phyloP scores from a whole-genome alignment of 2,113 vertebrate genomes.

The Corvus cornix region DNA sequence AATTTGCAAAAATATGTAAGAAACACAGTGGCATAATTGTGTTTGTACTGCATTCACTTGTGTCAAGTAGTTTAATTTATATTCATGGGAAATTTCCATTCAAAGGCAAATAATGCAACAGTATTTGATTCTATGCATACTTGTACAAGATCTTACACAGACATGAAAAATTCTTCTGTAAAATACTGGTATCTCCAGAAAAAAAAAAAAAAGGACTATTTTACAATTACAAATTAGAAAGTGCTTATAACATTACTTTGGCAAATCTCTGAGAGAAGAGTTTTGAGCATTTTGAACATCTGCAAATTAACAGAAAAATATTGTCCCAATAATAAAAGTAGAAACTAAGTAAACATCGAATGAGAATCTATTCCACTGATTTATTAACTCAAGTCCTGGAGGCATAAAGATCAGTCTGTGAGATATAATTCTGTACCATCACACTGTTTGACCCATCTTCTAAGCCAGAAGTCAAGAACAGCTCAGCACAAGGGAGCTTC shows the following conservation, averaged over 20 bases:
- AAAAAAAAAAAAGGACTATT: fast-evolving
- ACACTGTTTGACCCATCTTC: background rate
- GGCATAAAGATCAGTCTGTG: background rate
- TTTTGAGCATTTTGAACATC: background rate
- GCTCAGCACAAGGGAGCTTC: background rate
- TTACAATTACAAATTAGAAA: background rate
- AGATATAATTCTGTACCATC: background rate
- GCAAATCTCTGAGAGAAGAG: background rate
- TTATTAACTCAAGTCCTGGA: background rate
- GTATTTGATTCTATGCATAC: background rate
- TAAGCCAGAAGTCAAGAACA: background rate
- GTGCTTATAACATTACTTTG: background rate
- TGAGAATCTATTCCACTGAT: background rate
- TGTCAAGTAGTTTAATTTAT: background rate
- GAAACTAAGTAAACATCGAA: background rate
- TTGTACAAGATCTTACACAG: background rate
- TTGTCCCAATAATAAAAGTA: background rate
- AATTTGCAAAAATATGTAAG: constrained; percentile 47
- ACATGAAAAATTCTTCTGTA: background rate
- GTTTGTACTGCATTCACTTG: background rate
- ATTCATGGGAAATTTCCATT: constrained; percentile 27
- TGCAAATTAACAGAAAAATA: background rate
- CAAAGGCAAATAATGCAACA: background rate
- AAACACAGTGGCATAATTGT: constrained; percentile 25
- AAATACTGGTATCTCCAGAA: background rate